Evolutionary conservation across 2,888 invertebrate genomes (phyloP).

Genomic region (Agonum fuliginosum): DNA sequence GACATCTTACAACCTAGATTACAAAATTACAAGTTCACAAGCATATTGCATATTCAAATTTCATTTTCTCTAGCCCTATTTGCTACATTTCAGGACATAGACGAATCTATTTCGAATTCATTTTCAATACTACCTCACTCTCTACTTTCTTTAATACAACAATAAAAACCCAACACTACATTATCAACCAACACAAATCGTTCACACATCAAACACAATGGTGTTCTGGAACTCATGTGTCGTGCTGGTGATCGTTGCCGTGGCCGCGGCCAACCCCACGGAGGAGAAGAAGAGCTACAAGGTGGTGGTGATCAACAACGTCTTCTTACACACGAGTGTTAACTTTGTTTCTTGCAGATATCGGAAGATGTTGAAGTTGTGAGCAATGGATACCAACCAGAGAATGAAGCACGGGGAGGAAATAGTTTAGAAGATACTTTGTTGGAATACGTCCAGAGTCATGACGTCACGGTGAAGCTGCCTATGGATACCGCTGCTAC

Average conservation of each 20-base stretch:
- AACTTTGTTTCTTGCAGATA: background rate
- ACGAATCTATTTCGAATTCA: conserved; percentile 11
- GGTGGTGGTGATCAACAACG: background rate
- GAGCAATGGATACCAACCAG: conserved; percentile 77
- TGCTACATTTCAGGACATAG: background rate
- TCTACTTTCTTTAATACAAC: background rate
- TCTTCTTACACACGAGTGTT: background rate
- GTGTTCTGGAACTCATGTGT: background rate
- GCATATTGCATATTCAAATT: conserved; percentile 20
- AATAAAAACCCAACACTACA: background rate
- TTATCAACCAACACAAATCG: background rate
- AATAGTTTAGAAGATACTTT: conserved; percentile 79
- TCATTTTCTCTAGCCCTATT: conserved; percentile 42
- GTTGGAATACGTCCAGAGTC: conserved; percentile 82
- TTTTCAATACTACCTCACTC: conserved; percentile 21
- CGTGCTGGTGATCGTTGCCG: background rate
- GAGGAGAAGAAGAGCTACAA: background rate
- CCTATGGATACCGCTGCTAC: conserved; percentile 85
- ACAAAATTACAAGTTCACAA: background rate
- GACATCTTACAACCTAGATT: too few relatives aligned
- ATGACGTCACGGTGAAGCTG: conserved; percentile 85
- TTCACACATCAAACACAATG: background rate
- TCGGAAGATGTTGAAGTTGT: too few relatives aligned
- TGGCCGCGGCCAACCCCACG: background rate
- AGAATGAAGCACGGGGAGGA: background rate